These are phyloP conservation scores for Maniola jurtina DNA, from an alignment of 1,140 invertebrate species.

Conservation along the genomic window DNA sequence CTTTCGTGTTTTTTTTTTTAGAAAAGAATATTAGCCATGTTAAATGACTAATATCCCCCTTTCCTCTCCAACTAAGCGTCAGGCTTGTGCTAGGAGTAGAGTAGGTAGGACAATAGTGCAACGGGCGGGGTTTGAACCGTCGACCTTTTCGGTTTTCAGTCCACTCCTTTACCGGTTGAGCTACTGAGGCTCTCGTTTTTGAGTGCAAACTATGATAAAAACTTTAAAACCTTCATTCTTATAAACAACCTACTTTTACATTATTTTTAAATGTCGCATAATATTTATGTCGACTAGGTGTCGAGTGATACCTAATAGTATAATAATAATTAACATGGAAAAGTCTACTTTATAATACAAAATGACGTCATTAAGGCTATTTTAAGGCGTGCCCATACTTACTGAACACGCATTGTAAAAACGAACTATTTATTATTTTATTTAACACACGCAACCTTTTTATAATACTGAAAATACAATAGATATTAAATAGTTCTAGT, in stretches of 20 bases:
- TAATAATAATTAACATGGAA: not conserved
- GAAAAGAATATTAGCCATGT: no score
- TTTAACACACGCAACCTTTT: not conserved
- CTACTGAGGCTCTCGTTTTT: no score
- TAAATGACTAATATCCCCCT: no score
- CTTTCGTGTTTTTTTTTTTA: no score
- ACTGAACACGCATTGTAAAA: constrained; percentile 2
- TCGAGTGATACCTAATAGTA: not conserved
- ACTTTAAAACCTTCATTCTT: no score
- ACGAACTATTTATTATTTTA: not conserved
- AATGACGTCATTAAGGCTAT: constrained; percentile 11
- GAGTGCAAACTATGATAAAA: no score
- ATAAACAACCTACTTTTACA: not conserved
- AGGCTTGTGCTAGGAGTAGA: no score
- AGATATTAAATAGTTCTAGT: not conserved
- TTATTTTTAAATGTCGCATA: not conserved
- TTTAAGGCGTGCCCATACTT: constrained; percentile 3
- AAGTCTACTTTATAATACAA: not conserved
- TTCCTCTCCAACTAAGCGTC: no score
- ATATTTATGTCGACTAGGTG: not conserved
- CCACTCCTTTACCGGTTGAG: no score
- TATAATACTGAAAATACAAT: not conserved
- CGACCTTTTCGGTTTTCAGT: no score
- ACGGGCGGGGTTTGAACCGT: no score
- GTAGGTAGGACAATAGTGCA: no score